Evolutionary conservation across 1,140 invertebrate genomes (phyloP).

Genomic region (Contarinia nasturtii): DNA sequence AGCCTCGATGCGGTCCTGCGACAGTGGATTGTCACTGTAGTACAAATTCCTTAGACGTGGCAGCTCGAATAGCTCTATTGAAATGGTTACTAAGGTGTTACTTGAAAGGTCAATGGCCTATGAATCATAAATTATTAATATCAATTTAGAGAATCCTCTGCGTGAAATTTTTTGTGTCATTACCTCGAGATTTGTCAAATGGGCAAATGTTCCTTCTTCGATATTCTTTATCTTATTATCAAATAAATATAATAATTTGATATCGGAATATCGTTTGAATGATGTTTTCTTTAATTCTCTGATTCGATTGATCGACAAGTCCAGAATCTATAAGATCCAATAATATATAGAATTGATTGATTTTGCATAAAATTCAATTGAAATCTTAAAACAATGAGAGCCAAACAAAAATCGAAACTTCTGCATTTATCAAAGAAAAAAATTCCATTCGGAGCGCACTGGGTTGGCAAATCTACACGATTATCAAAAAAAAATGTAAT

Average conservation of each 20-base stretch:
- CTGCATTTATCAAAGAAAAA: too few relatives aligned
- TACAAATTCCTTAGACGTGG: conserved; percentile 34
- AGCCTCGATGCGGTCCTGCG: conserved; percentile 22
- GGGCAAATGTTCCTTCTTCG: conserved; percentile 30
- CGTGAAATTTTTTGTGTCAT: too few relatives aligned
- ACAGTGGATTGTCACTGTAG: conserved; percentile 30
- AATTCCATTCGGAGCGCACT: too few relatives aligned
- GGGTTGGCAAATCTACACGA: too few relatives aligned
- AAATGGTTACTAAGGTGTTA: conserved; percentile 32
- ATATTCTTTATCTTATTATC: conserved; percentile 38
- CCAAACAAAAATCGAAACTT: too few relatives aligned
- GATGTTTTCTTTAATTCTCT: conserved; percentile 31
- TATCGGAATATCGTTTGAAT: conserved; percentile 29
- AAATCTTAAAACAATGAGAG: too few relatives aligned
- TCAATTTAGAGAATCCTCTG: too few relatives aligned
- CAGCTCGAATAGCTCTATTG: conserved; percentile 31
- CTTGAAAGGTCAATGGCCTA: conserved; percentile 34
- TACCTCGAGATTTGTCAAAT: conserved; percentile 26
- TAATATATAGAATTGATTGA: too few relatives aligned
- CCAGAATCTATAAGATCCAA: conserved; percentile 36
- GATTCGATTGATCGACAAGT: conserved; percentile 38
- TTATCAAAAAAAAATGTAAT: too few relatives aligned
- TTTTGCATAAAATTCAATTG: too few relatives aligned
- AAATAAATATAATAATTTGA: conserved; percentile 34
- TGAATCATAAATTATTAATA: conserved; percentile 1